Evolutionary conservation across 2,888 invertebrate species (phyloP).

Genomic region (Caenorhabditis angaria): DNA sequence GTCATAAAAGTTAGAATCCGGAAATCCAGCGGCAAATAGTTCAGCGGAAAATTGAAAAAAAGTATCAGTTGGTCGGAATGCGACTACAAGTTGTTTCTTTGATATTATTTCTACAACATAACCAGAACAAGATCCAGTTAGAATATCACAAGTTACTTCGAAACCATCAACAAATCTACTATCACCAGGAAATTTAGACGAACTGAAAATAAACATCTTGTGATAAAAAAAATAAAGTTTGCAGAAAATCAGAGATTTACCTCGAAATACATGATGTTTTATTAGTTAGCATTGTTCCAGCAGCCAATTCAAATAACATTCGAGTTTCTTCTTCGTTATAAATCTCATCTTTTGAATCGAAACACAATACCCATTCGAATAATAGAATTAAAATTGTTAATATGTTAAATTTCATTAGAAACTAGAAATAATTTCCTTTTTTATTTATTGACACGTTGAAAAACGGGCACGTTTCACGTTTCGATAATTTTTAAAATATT

Average conservation of each 20-base stretch:
- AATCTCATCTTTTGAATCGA: neutral
- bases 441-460: too few species aligned
- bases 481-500: too few species aligned
- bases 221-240: too few species aligned
- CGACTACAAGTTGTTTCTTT: neutral
- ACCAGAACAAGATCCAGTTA: neutral
- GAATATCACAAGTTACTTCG: neutral
- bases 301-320: neutral
- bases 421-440: too few species aligned
- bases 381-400: neutral
- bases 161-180: neutral
- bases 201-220: too few species aligned
- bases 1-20: neutral
- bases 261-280: neutral
- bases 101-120: neutral
- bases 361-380: neutral
- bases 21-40: neutral
- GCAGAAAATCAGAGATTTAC: neutral
- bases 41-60: neutral
- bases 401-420: too few species aligned
- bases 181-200: neutral
- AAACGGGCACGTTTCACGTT: too few species aligned
- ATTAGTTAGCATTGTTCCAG: neutral
- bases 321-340: slow-evolving; percentile 3
- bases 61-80: neutral